Percentiles rank a stretch among this genome's conserved stretches.
These are phyloP conservation scores for Anolis carolinensis DNA, from an alignment of 2,113 vertebrate genomes.

Conservation along the genomic window DNA sequence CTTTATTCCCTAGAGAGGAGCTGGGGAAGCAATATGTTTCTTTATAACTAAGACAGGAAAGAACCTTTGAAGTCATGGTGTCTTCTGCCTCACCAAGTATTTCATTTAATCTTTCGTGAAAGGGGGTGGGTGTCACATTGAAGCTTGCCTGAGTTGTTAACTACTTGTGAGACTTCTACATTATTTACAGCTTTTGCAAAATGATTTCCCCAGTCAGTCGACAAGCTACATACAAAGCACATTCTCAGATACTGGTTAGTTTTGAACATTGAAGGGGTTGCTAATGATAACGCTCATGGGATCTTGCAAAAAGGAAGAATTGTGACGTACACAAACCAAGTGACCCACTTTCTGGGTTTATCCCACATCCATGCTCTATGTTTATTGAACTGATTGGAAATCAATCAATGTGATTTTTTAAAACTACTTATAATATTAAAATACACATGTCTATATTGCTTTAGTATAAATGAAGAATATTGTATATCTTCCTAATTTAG, in stretches of 20 bases:
- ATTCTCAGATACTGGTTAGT: constrained; percentile 9
- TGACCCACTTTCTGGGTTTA: not conserved
- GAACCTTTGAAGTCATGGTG: constrained; percentile 68
- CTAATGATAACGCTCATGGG: fast-evolving
- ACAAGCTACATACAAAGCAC: constrained; percentile 16
- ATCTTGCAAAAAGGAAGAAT: not conserved
- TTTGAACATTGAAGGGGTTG: not conserved
- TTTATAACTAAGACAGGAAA: constrained; percentile 63
- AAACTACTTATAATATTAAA: not conserved
- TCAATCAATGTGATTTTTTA: not conserved
- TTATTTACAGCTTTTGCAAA: constrained; percentile 53
- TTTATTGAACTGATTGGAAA: not conserved
- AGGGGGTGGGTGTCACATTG: constrained; percentile 43
- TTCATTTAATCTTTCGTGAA: constrained; percentile 44
- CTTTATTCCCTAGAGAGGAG: constrained; percentile 54
- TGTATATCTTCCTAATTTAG: not conserved
- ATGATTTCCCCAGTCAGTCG: constrained; percentile 38
- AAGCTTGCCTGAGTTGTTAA: constrained; percentile 48
- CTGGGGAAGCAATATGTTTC: constrained; percentile 76
- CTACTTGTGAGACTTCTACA: constrained; percentile 18
- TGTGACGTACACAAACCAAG: not conserved
- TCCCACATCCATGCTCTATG: no score
- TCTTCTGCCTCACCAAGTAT: constrained; percentile 50
- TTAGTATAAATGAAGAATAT: not conserved
- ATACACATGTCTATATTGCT: not conserved